Conservation (phyloP, 2,888 invertebrate genomes). For the Calliscelio sp. region DNA sequence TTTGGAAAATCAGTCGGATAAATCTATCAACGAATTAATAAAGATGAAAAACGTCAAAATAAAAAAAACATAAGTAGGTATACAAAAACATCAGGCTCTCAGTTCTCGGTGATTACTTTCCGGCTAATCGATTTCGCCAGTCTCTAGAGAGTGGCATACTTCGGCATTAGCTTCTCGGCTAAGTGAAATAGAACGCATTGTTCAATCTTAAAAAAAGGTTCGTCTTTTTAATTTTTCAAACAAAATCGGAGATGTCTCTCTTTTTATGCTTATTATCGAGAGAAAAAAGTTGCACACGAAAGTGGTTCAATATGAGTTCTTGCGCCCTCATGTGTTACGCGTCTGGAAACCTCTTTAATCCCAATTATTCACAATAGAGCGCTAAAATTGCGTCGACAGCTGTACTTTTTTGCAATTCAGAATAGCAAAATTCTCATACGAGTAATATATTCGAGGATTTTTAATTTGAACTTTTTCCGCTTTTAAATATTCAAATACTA, state of each 20-base stretch:
- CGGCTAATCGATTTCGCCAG: constrained; percentile 63
- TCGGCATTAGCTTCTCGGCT: constrained; percentile 28
- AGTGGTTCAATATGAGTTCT: constrained; percentile 4
- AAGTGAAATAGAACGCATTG: constrained; percentile 50
- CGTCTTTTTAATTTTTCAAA: neutral
- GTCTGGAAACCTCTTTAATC: constrained; percentile 28
- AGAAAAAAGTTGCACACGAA: neutral
- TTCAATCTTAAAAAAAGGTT: neutral
- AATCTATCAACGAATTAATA: neutral
- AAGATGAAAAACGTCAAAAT: too few relatives aligned
- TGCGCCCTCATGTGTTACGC: constrained; percentile 7
- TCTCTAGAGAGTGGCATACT: constrained; percentile 36
- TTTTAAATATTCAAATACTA: constrained; percentile 5
- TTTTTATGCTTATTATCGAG: too few relatives aligned
- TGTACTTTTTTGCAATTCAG: constrained; percentile 40
- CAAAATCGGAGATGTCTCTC: neutral
- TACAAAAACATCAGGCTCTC: neutral
- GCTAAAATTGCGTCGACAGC: constrained; percentile 23
- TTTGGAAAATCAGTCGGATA: neutral
- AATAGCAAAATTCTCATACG: constrained; percentile 20
- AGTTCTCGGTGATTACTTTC: neutral
- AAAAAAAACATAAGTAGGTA: neutral
- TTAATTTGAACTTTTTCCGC: constrained; percentile 1
- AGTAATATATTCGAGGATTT: neutral
- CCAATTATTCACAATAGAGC: constrained; percentile 46